phyloP scores from a whole-genome alignment of 2,888 invertebrate species.

The Ypsolopha sequella region DNA sequence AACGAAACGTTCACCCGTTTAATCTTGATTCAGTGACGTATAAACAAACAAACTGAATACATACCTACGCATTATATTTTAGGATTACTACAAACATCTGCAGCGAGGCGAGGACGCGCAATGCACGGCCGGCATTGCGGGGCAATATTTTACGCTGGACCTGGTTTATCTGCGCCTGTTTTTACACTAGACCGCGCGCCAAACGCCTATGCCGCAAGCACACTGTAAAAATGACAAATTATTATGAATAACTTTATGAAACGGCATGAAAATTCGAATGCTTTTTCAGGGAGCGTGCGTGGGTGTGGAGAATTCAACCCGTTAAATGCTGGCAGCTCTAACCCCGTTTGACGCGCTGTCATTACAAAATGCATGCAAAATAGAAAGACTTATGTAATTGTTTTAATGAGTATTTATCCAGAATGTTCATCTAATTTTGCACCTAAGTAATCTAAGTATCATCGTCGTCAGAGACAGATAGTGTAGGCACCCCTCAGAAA shows the following conservation, averaged over 20 bases:
- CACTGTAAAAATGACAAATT: conserved; percentile 1
- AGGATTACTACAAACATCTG: conserved; percentile 1
- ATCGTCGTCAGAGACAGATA: too few species aligned
- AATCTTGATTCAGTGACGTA: neutral
- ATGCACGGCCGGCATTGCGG: conserved; percentile 45
- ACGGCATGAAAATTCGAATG: neutral
- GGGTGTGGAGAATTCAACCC: too few species aligned
- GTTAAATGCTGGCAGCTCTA: too few species aligned
- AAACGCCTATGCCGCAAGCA: conserved; percentile 17
- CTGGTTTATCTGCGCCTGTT: conserved; percentile 53
- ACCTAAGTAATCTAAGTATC: too few species aligned
- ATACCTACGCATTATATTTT: neutral
- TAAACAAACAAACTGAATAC: neutral
- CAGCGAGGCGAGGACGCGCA: neutral
- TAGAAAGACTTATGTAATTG: too few species aligned
- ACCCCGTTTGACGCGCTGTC: too few species aligned
- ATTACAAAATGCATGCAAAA: too few species aligned
- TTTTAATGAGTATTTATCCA: too few species aligned
- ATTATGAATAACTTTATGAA: neutral
- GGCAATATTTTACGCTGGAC: conserved; percentile 51
- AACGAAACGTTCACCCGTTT: neutral
- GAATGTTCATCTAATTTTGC: too few species aligned
- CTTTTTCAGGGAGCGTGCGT: neutral
- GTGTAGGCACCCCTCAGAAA: too few species aligned
- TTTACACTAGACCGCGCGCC: conserved; percentile 37